These are phyloP conservation scores for Scleropages formosus DNA, from an alignment of 2,797 vertebrate genomes.

Conservation along the genomic window DNA sequence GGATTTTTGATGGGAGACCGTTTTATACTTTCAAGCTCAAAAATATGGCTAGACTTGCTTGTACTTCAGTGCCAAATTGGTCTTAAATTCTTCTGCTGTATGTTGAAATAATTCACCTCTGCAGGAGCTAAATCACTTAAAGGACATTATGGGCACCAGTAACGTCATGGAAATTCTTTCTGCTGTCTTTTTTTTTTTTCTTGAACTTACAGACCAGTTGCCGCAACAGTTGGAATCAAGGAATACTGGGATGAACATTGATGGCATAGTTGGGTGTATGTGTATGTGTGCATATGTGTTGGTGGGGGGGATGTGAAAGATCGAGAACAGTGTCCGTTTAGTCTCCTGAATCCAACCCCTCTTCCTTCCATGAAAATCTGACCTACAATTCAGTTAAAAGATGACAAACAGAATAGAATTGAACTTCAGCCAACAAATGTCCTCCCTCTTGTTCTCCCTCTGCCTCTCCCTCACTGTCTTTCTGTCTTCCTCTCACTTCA, in stretches of 20 bases:
- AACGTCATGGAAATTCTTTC: slow-evolving; percentile 48
- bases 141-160: slow-evolving; percentile 11
- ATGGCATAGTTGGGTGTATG: neutral
- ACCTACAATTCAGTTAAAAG: slow-evolving; percentile 72
- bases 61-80: slow-evolving; percentile 32
- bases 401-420: slow-evolving; percentile 64
- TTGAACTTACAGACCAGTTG: slow-evolving; percentile 31
- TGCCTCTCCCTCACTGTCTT: slow-evolving; percentile 8
- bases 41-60: neutral
- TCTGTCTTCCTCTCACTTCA: slow-evolving; percentile 26
- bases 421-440: slow-evolving; percentile 58
- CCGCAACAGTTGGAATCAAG: slow-evolving; percentile 34
- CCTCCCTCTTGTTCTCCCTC: slow-evolving; percentile 42
- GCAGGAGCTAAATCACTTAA: slow-evolving; percentile 37
- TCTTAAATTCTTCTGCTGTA: slow-evolving; percentile 46
- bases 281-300: neutral
- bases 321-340: slow-evolving; percentile 48
- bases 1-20: neutral
- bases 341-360: slow-evolving; percentile 37
- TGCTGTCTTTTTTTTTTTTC: slow-evolving; percentile 47
- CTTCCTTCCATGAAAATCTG: slow-evolving; percentile 63
- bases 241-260: slow-evolving; percentile 31
- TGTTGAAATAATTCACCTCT: slow-evolving; percentile 53
- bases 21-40: slow-evolving; percentile 9
- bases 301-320: slow-evolving; percentile 40